phyloP scores from a whole-genome alignment of 2,113 vertebrate species.

The Cololabis saira region DNA sequence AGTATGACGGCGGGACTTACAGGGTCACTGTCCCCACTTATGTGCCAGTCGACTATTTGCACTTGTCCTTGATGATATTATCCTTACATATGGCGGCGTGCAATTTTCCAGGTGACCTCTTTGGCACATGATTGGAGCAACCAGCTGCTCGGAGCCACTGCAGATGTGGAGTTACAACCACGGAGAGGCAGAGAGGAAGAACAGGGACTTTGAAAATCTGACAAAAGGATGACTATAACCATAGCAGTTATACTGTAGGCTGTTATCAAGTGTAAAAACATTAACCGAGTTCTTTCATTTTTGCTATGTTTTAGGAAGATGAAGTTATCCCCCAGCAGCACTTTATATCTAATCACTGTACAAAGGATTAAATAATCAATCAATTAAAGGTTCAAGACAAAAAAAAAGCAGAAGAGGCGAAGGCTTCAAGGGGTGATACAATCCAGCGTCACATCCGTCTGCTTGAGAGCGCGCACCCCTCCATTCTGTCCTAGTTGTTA shows the following conservation, averaged over 20 bases:
- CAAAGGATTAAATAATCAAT: constrained; percentile 87
- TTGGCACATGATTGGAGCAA: constrained; percentile 89
- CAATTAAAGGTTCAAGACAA: constrained; percentile 70
- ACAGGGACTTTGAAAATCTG: constrained; percentile 88
- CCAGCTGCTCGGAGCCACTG: constrained; percentile 88
- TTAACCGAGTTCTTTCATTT: constrained; percentile 86
- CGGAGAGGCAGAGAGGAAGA: constrained; percentile 84
- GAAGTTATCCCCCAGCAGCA: constrained; percentile 97
- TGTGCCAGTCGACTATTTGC: constrained; percentile 99
- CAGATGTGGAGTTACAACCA: constrained; percentile 85
- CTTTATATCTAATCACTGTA: constrained; percentile 99
- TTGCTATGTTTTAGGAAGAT: constrained; percentile 93
- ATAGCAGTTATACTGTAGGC: constrained; percentile 77
- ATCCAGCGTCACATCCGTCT: constrained; percentile 82
- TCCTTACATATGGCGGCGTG: constrained; percentile 91
- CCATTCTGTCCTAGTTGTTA: constrained; percentile 91
- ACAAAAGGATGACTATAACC: constrained; percentile 84
- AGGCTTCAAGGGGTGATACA: constrained; percentile 77
- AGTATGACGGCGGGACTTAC: constrained; percentile 99
- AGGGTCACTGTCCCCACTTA: constrained; percentile 99
- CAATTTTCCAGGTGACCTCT: constrained; percentile 93
- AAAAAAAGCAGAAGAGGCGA: constrained; percentile 44
- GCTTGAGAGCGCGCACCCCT: constrained; percentile 81
- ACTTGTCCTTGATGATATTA: constrained; percentile 95
- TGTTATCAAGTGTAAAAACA: constrained; percentile 80